These are phyloP conservation scores for Scolopax rusticola DNA, from an alignment of 2,797 vertebrate species.

Conservation along the genomic window DNA sequence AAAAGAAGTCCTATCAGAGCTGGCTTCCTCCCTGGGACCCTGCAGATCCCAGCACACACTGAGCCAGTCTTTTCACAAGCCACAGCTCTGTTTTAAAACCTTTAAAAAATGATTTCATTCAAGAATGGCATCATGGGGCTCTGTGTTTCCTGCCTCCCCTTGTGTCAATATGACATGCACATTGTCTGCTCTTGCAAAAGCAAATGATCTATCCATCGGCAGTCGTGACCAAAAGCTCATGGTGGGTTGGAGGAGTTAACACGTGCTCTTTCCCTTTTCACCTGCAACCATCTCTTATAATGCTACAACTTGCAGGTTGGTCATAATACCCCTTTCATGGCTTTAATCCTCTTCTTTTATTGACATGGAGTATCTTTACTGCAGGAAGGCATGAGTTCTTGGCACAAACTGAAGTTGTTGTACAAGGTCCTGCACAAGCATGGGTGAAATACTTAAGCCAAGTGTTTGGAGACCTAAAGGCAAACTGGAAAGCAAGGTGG, in stretches of 20 bases:
- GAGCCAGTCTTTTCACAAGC: slow-evolving; percentile 4
- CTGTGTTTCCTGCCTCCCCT: background rate
- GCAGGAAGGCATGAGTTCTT: background rate
- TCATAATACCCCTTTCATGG: fast-evolving
- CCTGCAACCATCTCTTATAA: background rate
- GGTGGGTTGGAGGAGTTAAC: background rate
- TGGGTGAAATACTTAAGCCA: background rate
- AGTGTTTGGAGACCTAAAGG: background rate
- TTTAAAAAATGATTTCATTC: slow-evolving; percentile 20
- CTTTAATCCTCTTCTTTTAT: background rate
- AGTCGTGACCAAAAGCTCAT: background rate
- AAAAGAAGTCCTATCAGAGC: background rate
- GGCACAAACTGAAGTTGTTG: background rate
- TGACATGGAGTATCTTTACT: background rate
- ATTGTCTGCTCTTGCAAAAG: background rate
- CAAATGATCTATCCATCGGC: background rate
- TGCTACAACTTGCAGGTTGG: background rate
- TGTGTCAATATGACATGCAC: background rate
- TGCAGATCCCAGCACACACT: background rate
- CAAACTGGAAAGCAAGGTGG: background rate
- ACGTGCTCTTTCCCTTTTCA: background rate
- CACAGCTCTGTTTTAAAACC: slow-evolving; percentile 1
- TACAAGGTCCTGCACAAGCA: background rate
- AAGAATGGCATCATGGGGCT: background rate
- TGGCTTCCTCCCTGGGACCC: background rate